Percentiles rank a stretch among this genome's conserved stretches.
Evolutionary conservation across 1,140 invertebrate species (phyloP).

Genomic region (Coelopa frigida): DNA sequence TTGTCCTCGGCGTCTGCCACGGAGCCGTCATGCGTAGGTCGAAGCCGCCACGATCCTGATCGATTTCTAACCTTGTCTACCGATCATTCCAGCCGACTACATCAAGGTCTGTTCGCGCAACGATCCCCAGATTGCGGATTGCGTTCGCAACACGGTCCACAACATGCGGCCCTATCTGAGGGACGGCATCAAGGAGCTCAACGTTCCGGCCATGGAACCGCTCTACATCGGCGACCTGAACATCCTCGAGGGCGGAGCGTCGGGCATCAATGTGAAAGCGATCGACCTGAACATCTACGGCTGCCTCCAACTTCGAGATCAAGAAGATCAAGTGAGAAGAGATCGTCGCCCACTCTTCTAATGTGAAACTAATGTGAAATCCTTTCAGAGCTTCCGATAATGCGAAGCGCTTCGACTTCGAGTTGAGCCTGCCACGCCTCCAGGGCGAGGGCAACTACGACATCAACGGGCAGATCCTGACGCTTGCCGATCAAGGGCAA

Average conservation of each 20-base stretch:
- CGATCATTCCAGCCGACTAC: constrained; percentile 52
- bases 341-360: no score
- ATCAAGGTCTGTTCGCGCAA: constrained; percentile 52
- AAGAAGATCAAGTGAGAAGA: constrained; percentile 50
- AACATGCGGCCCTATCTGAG: constrained; percentile 46
- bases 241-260: constrained; percentile 46
- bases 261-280: constrained; percentile 49
- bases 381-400: constrained; percentile 47
- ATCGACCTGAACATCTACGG: constrained; percentile 52
- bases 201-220: constrained; percentile 55
- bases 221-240: constrained; percentile 54
- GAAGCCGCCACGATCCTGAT: no score
- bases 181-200: constrained; percentile 51
- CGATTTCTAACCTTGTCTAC: no score
- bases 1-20: no score
- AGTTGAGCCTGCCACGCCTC: constrained; percentile 51
- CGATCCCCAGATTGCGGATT: constrained; percentile 51
- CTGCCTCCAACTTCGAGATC: constrained; percentile 54
- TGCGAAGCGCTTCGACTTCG: constrained; percentile 45
- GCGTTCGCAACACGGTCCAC: constrained; percentile 49
- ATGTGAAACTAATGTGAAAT: not conserved
- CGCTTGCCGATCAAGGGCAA: constrained; percentile 55
- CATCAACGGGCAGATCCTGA: constrained; percentile 53
- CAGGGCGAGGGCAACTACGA: constrained; percentile 54
- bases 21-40: no score